Evolutionary conservation across 2,797 vertebrate species (phyloP), one percentile per base, ranked within the genome.

Genomic region (Argyrosomus regius): DNA sequence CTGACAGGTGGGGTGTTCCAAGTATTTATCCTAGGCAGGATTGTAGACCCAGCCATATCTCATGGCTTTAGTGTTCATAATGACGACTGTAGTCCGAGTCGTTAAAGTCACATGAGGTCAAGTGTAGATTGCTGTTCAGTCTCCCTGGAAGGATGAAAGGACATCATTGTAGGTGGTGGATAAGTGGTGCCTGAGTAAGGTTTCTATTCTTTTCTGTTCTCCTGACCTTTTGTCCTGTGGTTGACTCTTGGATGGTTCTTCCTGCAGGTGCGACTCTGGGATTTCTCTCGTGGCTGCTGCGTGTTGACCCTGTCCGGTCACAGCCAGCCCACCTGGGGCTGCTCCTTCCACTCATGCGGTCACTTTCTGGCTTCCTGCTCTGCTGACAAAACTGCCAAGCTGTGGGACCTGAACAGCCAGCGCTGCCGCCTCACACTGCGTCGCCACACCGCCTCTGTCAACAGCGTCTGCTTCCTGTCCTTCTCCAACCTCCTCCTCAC

Each of bases 311-410:
- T 92, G 54, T 31, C 72, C 0, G 85, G 87, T 35, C 88, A 92
- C 61, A 60, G 53, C 35, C 77, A 84, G 53, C 75, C 86, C 9
- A 82, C 86, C 35, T 89, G 91, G 91, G 75, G 88, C 70, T 97
- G 96, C 84, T 93, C 91, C 0, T 97, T 96, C 93, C 95, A 96
- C 79, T 93, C 94, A 0, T 91, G 94, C 0, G 96, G 96, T 0
- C 89, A 95, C 83, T 94, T 96, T n/a, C 87, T 98, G 77, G 96
- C 95, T 8, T 98, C 97, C 54, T 96, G 96, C 56, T 98, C 96
- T 1, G 62, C 92, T 50, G 96, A 97, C 66, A 92, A 80, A 59
- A 97, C 95, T 0, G 86, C 92, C 59, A 85, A 66, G 46, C 59
- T 97, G 83, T 96, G 96, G 97, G 97, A 98, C 83, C 72, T 97